Percentiles rank a stretch among this genome's conserved stretches.
Evolutionary conservation across 1,140 invertebrate species (phyloP).

Genomic region (Drosophila paulistorum): DNA sequence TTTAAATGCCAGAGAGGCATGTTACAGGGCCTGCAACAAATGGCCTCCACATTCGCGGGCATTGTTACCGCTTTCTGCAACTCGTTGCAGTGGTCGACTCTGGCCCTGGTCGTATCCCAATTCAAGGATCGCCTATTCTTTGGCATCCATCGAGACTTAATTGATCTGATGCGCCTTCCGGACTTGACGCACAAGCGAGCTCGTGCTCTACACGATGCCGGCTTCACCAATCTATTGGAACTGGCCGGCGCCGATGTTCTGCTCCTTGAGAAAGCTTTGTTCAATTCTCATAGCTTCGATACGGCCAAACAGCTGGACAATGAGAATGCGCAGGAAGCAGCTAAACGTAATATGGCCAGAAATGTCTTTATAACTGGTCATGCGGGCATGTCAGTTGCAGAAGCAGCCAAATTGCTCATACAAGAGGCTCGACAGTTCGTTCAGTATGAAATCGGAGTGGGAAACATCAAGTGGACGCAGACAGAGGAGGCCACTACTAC

Average conservation of each 20-base stretch:
- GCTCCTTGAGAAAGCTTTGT: constrained; percentile 90
- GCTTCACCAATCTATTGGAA: constrained; percentile 90
- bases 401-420: constrained; percentile 92
- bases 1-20: constrained; percentile 94
- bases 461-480: constrained; percentile 85
- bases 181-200: constrained; percentile 93
- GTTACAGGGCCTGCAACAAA: constrained; percentile 96
- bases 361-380: constrained; percentile 93
- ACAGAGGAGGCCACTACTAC: background rate
- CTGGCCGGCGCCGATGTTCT: constrained; percentile 89
- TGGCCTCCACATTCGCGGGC: constrained; percentile 98
- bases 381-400: constrained; percentile 89
- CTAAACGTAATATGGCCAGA: constrained; percentile 87
- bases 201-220: constrained; percentile 92
- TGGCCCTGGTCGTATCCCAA: constrained; percentile 94
- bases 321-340: constrained; percentile 88
- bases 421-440: constrained; percentile 90
- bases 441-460: constrained; percentile 86
- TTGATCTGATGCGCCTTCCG: constrained; percentile 94
- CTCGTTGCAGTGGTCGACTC: constrained; percentile 95
- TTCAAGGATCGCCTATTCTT: constrained; percentile 97
- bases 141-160: constrained; percentile 95
- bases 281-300: constrained; percentile 92
- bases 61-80: constrained; percentile 94
- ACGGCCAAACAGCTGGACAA: constrained; percentile 89